Evolutionary conservation across 2,888 invertebrate species (phyloP), one percentile per base, ranked within the genome.

Genomic region (Pachymerium ferrugineum): DNA sequence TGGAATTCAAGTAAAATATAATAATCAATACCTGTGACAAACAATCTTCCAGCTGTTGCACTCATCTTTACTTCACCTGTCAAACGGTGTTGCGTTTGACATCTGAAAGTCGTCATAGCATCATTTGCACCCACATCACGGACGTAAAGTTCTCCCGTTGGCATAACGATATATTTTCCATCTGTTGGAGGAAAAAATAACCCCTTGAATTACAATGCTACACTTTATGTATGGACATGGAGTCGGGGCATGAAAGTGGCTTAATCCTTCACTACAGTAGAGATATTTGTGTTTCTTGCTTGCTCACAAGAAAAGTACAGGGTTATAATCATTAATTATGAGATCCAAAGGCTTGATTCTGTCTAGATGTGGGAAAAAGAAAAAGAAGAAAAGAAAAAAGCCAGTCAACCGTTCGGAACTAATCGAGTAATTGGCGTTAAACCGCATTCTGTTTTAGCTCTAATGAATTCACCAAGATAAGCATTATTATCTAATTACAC

Each of bases 21-120:
- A n/a, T n/a, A n/a, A n/a, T n/a, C n/a, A n/a, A 62, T 88, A 95
- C 95, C 94, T 85, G 94, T 95, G 84, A 95, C 94, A 84, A 95
- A 94, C 79, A 95, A 86, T 81, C 94, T 88, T 84, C 94, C 95
- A 83, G 94, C 94, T 75, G 94, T 94, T 73, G 94, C 94, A 79
- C 94, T 94, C 78, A 95, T 86, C 82, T 94, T 87, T 74, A 94
- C 94, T 87, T 95, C 94, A 78, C 94, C 94, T 78, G 94, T 95
- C 74, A 95, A 86, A 80, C 94, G 88, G 82, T 95, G 94, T 83
- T 94, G 94, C 75, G 94, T 95, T 79, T 94, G 89, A 83, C 95
- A 95, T 84, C 94, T 94, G 83, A 94, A 95, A 76, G 93, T 92
- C 84, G 94, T 93, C 84, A 93, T 93, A 76, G 94, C 94, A 84